A percentile compares a stretch with the other conserved stretches of the same genome.
phyloP scores from a whole-genome alignment of 2,888 invertebrate species.

The Leptodirus hochenwartii region DNA sequence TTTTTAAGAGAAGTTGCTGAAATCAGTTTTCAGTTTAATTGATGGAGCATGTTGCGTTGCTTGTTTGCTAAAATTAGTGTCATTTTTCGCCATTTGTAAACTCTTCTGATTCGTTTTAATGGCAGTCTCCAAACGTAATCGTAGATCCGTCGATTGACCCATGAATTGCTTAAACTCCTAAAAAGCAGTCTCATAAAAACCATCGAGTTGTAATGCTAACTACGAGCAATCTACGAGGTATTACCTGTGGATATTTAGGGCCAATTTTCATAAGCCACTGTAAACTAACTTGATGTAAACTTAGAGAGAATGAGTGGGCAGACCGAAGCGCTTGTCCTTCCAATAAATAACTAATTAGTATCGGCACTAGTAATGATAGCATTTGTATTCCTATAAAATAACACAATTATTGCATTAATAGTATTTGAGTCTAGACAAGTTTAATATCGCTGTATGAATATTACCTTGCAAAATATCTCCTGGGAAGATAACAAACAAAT shows the following conservation, averaged over 20 bases:
- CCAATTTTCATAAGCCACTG: slow-evolving; percentile 83
- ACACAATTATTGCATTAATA: slow-evolving; percentile 4
- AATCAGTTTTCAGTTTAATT: slow-evolving; percentile 87
- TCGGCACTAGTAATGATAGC: slow-evolving; percentile 75
- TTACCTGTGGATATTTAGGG: slow-evolving; percentile 74
- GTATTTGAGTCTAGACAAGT: not conserved
- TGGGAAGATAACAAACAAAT: slow-evolving; percentile 18
- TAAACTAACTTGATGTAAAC: slow-evolving; percentile 75
- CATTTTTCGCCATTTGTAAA: slow-evolving; percentile 31
- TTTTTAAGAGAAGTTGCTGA: slow-evolving; percentile 69
- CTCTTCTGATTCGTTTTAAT: slow-evolving; percentile 54
- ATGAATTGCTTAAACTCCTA: slow-evolving; percentile 84
- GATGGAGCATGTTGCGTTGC: slow-evolving; percentile 38
- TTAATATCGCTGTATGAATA: slow-evolving; percentile 10
- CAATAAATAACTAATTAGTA: slow-evolving; percentile 70
- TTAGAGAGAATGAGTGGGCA: slow-evolving; percentile 41
- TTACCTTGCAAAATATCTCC: slow-evolving; percentile 39
- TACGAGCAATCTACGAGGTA: too few relatives aligned
- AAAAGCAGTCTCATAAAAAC: slow-evolving; percentile 12
- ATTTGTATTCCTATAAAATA: slow-evolving; percentile 62
- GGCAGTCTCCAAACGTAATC: slow-evolving; percentile 69
- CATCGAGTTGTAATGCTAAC: not conserved
- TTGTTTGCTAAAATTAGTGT: slow-evolving; percentile 27
- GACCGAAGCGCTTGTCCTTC: slow-evolving; percentile 43
- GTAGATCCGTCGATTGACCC: slow-evolving; percentile 63